Evolutionary conservation across 2,797 vertebrate species (phyloP).

Genomic region (Chromis chromis): DNA sequence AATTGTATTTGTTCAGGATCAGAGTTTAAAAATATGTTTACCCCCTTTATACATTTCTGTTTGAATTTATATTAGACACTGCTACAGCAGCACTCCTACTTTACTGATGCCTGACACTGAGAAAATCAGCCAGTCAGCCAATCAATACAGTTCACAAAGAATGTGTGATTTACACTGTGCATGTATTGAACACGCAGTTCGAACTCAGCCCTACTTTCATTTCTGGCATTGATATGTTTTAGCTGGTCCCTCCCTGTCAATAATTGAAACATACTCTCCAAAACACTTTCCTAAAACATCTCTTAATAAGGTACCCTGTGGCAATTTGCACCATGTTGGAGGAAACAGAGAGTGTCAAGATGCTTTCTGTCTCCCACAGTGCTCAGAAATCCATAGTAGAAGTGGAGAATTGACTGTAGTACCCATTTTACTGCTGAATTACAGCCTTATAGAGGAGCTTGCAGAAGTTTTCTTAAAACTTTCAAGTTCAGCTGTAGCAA

Average conservation of each 20-base stretch:
- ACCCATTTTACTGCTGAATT: constrained; percentile 32
- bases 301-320: constrained; percentile 58
- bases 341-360: constrained; percentile 38
- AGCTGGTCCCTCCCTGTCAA: constrained; percentile 57
- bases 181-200: constrained; percentile 38
- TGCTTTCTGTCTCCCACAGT: constrained; percentile 38
- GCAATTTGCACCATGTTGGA: constrained; percentile 24
- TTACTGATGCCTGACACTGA: not conserved
- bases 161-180: constrained; percentile 9
- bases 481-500: not conserved
- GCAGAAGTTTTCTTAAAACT: not conserved
- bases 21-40: not conserved
- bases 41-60: constrained; percentile 6
- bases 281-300: constrained; percentile 61
- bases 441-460: constrained; percentile 6
- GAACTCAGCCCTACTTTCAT: constrained; percentile 55
- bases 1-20: not conserved
- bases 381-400: constrained; percentile 30
- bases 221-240: constrained; percentile 54
- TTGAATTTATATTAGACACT: not conserved
- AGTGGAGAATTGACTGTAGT: constrained; percentile 26
- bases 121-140: constrained; percentile 17
- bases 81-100: not conserved
- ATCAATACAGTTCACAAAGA: constrained; percentile 5
- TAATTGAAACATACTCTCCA: constrained; percentile 58